phyloP scores from a whole-genome alignment of 2,113 vertebrate genomes.

The Chunga burmeisteri region DNA sequence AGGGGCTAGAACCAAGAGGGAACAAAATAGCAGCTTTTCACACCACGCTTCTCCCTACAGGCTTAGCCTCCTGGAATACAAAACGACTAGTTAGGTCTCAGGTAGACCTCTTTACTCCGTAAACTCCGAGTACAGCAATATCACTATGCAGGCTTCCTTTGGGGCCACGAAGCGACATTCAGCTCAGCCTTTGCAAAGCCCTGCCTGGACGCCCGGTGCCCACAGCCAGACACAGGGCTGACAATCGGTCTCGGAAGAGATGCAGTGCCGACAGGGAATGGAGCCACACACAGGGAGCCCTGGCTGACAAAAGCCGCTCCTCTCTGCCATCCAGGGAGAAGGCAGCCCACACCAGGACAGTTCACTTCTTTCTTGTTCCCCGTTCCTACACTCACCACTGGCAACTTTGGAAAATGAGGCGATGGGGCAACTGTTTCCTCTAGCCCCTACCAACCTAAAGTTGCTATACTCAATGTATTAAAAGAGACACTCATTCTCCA shows the following conservation, averaged over 20 bases:
- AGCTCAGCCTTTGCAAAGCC: background rate
- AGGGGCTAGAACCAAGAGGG: background rate
- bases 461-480: background rate
- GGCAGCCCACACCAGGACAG: background rate
- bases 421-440: background rate
- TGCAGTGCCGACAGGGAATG: accelerated
- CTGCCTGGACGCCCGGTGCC: background rate
- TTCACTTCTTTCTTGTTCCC: background rate
- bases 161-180: background rate
- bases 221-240: background rate
- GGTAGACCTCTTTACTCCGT: background rate
- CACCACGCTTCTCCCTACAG: background rate
- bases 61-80: background rate
- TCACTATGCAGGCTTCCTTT: background rate
- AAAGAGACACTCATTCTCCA: background rate
- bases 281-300: accelerated
- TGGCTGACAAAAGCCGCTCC: background rate
- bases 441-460: background rate
- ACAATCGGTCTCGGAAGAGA: background rate
- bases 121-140: background rate
- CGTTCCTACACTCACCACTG: accelerated
- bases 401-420: background rate
- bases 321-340: background rate
- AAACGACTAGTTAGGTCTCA: background rate
- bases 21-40: background rate